These are phyloP conservation scores for Lepilemur ruficaudatus DNA, from an alignment of 2,797 vertebrate genomes.

Conservation along the genomic window DNA sequence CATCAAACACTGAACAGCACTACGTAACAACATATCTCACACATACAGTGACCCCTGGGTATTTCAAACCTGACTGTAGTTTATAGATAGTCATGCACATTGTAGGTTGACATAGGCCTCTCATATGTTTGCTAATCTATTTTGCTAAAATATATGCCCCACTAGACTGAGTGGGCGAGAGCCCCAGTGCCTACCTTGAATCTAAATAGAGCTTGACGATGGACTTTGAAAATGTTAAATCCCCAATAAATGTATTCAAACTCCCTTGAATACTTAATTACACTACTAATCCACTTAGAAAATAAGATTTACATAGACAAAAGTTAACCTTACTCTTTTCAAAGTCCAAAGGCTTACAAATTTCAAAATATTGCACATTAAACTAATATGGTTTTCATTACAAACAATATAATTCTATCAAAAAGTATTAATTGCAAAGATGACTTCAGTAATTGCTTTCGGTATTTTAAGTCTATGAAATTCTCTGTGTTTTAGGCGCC, in stretches of 20 bases:
- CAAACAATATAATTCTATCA: background rate
- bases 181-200: background rate
- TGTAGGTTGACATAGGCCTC: background rate
- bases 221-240: background rate
- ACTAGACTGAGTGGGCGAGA: background rate
- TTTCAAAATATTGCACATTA: slow-evolving; percentile 3
- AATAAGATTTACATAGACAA: background rate
- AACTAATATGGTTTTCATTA: background rate
- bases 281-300: background rate
- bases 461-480: background rate
- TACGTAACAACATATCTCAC: background rate
- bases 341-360: background rate
- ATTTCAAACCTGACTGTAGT: background rate
- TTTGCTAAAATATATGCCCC: background rate
- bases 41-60: background rate
- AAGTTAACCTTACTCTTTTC: background rate
- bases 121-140: background rate
- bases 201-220: background rate
- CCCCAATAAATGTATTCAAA: background rate
- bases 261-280: background rate
- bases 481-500: background rate
- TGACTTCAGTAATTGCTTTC: background rate
- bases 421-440: background rate
- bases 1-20: background rate
- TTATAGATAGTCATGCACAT: background rate